Percentiles rank a stretch among this genome's conserved stretches.
Evolutionary conservation across 2,888 invertebrate genomes (phyloP).

Genomic region (Litoditis marina): DNA sequence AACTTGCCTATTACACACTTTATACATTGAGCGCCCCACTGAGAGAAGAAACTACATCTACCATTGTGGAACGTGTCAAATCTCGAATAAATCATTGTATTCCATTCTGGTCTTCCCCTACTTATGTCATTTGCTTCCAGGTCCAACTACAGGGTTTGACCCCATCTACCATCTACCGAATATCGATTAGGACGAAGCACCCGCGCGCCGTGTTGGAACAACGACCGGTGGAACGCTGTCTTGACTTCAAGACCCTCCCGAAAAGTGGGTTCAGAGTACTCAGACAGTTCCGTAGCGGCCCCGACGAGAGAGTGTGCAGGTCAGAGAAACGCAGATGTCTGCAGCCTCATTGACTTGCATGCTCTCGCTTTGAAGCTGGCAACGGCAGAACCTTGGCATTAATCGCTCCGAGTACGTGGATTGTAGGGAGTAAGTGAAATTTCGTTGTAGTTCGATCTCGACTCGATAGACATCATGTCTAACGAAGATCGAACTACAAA

Average conservation of each 20-base stretch:
- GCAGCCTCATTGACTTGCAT: background rate
- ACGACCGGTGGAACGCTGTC: constrained; percentile 68
- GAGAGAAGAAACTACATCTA: no score
- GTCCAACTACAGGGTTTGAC: constrained; percentile 72
- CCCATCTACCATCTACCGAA: constrained; percentile 91
- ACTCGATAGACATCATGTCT: no score
- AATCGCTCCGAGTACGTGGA: no score
- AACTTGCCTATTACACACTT: no score
- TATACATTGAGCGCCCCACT: no score
- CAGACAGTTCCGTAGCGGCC: no score
- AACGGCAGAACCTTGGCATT: background rate
- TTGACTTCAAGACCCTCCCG: constrained; percentile 83
- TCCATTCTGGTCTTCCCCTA: no score
- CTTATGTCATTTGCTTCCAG: constrained; percentile 34
- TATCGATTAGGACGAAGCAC: constrained; percentile 89
- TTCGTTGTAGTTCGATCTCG: no score
- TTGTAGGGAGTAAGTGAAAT: no score
- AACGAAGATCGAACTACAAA: no score
- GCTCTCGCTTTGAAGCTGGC: background rate
- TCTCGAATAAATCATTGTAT: no score
- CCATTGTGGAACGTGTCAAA: no score
- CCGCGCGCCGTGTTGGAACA: constrained; percentile 67
- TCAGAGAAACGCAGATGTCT: background rate
- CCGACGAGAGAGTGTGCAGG: background rate
- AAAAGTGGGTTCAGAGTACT: constrained; percentile 57